A percentile compares a stretch with the other conserved stretches of the same genome.
phyloP scores from a whole-genome alignment of 2,113 vertebrate species.

The Peromyscus leucopus region DNA sequence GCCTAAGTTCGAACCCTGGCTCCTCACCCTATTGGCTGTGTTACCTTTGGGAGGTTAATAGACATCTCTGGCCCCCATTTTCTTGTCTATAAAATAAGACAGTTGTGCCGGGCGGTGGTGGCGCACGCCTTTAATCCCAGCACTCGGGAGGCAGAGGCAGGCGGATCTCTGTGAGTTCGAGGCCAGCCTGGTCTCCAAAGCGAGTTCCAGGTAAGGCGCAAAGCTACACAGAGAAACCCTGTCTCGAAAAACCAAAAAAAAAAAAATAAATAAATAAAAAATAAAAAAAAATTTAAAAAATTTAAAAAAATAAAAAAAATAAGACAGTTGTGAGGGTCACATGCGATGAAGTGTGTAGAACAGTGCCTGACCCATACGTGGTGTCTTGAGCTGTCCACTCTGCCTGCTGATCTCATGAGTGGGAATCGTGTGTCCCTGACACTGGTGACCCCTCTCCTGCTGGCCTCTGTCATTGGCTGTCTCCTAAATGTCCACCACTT shows the following conservation, averaged over 20 bases:
- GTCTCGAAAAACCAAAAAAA: too few species aligned
- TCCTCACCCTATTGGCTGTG: background rate
- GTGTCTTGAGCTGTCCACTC: background rate
- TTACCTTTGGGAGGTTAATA: background rate
- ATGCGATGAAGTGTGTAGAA: background rate
- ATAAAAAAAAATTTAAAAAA: too few species aligned
- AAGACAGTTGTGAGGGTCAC: background rate
- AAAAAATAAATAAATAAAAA: too few species aligned
- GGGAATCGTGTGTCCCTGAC: background rate
- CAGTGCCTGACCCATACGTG: background rate
- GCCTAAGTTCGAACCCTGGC: background rate
- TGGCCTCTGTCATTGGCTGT: background rate
- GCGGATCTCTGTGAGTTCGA: too few species aligned
- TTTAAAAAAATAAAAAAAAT: background rate
- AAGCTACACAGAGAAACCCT: too few species aligned
- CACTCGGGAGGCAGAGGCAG: too few species aligned
- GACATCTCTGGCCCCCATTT: background rate
- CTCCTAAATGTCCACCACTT: rapidly evolving
- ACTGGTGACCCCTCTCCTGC: rapidly evolving
- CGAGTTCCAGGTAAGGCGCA: too few species aligned
- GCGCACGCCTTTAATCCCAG: too few species aligned
- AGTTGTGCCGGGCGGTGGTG: too few species aligned
- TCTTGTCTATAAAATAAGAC: background rate
- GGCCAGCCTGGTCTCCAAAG: too few species aligned
- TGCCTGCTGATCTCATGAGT: background rate